A percentile compares a stretch with the other conserved stretches of the same genome.
phyloP scores from a whole-genome alignment of 2,888 invertebrate genomes.

The Cosmia pyralina region DNA sequence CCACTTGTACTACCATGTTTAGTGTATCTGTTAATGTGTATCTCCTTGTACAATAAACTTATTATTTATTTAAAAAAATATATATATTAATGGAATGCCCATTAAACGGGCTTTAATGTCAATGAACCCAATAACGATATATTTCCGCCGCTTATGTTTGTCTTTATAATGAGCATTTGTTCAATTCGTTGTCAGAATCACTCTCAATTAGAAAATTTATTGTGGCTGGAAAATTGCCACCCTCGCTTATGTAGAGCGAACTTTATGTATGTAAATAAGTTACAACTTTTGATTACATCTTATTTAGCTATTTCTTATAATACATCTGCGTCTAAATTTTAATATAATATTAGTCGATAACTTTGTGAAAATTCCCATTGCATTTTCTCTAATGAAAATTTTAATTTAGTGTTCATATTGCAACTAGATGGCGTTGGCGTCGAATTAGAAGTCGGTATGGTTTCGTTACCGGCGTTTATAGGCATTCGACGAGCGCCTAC shows the following conservation, averaged over 20 bases:
- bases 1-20: no score
- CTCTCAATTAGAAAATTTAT: conserved; percentile 48
- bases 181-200: conserved; percentile 40
- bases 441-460: conserved; percentile 56
- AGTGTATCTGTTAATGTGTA: no score
- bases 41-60: no score
- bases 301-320: background rate
- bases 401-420: conserved; percentile 17
- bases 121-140: conserved; percentile 55
- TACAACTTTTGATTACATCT: background rate
- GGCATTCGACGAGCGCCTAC: background rate
- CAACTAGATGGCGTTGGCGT: conserved; percentile 51
- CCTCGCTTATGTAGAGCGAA: background rate
- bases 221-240: background rate
- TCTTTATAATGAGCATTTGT: conserved; percentile 20
- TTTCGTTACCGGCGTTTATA: conserved; percentile 46
- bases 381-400: conserved; percentile 11
- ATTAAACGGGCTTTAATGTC: conserved; percentile 39
- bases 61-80: no score
- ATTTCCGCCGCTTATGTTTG: conserved; percentile 44
- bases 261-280: background rate
- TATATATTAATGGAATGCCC: conserved; percentile 12
- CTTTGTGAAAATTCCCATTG: background rate
- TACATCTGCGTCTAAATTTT: background rate
- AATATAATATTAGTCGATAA: background rate